Evolutionary conservation across 2,888 invertebrate genomes (phyloP), one percentile per base, ranked within the genome.

Genomic region (Apodemia duryi): DNA sequence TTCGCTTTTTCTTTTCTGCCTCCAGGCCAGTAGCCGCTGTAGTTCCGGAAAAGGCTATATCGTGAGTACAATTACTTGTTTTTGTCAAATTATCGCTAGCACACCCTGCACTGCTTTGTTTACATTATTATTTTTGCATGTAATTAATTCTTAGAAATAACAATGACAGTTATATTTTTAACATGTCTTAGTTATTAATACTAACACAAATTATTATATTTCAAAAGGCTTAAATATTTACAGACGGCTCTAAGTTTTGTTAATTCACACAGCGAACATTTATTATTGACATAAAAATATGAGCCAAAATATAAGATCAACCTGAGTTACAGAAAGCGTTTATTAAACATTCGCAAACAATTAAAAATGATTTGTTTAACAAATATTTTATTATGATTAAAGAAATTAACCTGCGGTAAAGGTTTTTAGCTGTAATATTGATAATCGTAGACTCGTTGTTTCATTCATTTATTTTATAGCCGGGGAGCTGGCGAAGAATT

Each of bases 11-110:
- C 84, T 92, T 87, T 87, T 88, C 85, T 94, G 93, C 88, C 86
- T 86, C 86, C 94, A 97, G 96, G 96, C 96, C 92, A 96, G 96
- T 94, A 96, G 96, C 94, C 95, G 96, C 93, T 96, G 96, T 94
- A 97, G 96, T 94, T 96, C 96, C 94, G 96, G 96, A 93, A 96
- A 96, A 95, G 96, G 96, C 95, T 96, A 97, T 96, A 96, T 97
- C 96, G 97, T 97, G 94, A 96, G 97, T 96, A 94, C 91, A 83
- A 60, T 35, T 60, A 77, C 79, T 84, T 64, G 52, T 63, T 68
- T 66, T 68, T 64, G 67, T 68, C 61, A 57, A 62, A 62, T 61
- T 54, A 46, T 64, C 66, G 41, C 43, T 67, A 61, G 67, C 69
- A 66, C 63, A 61, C 62, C 67, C 68, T 67, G 65, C 54, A 66